Evolutionary conservation across 2,113 vertebrate genomes (phyloP).

Genomic region (Notarius quadriscutis): DNA sequence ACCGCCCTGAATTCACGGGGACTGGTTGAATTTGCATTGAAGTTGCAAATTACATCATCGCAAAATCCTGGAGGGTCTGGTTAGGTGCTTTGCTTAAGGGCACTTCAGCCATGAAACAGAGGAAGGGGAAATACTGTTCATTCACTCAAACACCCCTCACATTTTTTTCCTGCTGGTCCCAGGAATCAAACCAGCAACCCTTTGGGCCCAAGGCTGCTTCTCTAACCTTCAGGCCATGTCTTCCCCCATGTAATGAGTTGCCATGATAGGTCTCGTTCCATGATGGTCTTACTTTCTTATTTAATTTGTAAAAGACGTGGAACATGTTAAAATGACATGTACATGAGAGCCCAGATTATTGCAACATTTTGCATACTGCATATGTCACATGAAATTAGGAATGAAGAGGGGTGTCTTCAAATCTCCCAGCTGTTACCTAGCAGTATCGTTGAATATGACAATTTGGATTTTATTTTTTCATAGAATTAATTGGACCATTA

Average conservation of each 20-base stretch:
- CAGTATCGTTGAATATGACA: conserved; percentile 62
- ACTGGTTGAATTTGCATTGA: no score
- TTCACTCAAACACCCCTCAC: no score
- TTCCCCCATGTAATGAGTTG: conserved; percentile 41
- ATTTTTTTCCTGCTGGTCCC: no score
- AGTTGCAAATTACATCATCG: no score
- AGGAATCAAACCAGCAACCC: no score
- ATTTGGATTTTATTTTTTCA: conserved; percentile 59
- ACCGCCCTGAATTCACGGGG: no score
- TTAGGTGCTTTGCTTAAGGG: no score
- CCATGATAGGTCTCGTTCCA: conserved; percentile 44
- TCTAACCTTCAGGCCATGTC: no score
- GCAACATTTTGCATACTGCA: conserved; percentile 49
- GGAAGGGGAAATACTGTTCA: no score
- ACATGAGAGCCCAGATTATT: conserved; percentile 64
- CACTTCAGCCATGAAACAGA: no score
- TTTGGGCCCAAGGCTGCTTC: no score
- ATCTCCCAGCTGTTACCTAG: conserved; percentile 40
- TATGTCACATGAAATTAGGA: conserved; percentile 62
- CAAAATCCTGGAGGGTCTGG: no score
- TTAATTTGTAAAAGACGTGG: conserved; percentile 67
- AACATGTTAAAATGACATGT: conserved; percentile 62
- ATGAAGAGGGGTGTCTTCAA: background rate
- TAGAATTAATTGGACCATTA: conserved; percentile 64
- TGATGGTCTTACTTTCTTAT: conserved; percentile 56